Evolutionary conservation across 2,797 vertebrate species (phyloP), one percentile per base, ranked within the genome.

Genomic region (Capromys pilorides): DNA sequence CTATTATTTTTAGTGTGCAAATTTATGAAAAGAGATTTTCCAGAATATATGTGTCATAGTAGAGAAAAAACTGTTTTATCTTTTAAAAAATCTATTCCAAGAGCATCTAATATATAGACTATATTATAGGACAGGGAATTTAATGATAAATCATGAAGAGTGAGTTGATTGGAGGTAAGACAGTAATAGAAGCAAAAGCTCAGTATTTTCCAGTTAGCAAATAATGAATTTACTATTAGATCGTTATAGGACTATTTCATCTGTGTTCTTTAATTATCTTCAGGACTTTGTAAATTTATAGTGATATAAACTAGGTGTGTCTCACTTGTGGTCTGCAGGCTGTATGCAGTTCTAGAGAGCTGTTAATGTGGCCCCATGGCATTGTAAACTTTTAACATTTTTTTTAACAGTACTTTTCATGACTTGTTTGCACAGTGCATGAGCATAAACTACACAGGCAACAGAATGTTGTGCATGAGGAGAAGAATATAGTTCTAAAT

Each of bases 1-100:
- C 12, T 61, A 0, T 24, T 69, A 64, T 71, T 94, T 85, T 97
- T 89, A 49, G 6, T 33, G 24, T 92, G 33, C 2, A 78, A 19
- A 90, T 84, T 93, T 86, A 31, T 66, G 67, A 82, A 90, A 85
- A 64, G 69, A 69, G 16, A 84, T 81, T 93, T 95, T 94, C 77
- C 13, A 78, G 39, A 96, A 82, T 92, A 31, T 39, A 22, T 82
- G 26, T 96, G 13, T 92, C 59, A 51, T 86, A 59, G 59, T 91
- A 97, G 21, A 95, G 41, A 11, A 92, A 77, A 92, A 96, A 51
- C 4, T 62, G 33, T 5, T 82, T 19, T 62, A 90, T 54, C 83
- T 61, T 61, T 67, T 66, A 80, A 90, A 75, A 93, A 91, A 92
- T n/a, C 36, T 66, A 33, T 62, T 61, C 16, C 49, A 79, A 94